Evolutionary conservation across 2,113 vertebrate species (phyloP).

Genomic region (Atractosteus spatula): DNA sequence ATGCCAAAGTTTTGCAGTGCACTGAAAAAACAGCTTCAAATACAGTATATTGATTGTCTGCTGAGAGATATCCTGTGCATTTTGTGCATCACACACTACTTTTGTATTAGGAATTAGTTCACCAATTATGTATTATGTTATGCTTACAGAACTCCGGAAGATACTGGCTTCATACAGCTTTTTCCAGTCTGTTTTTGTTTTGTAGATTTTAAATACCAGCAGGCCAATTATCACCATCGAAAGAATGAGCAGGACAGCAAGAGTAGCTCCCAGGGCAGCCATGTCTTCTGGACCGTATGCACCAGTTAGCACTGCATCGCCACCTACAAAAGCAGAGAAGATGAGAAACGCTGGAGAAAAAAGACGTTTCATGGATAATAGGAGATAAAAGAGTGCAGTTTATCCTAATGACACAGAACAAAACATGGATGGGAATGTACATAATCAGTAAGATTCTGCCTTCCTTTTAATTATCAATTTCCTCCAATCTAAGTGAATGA

Average conservation of each 20-base stretch:
- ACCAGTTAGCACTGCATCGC: slow-evolving; percentile 51
- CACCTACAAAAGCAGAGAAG: slow-evolving; percentile 23
- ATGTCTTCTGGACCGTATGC: slow-evolving; percentile 70
- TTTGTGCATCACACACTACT: no score
- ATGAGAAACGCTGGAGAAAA: background rate
- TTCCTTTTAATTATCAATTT: no score
- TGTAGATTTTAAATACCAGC: slow-evolving; percentile 60
- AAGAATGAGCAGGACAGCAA: slow-evolving; percentile 71
- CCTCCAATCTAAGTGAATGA: no score
- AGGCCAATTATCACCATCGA: slow-evolving; percentile 70
- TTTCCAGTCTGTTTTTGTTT: slow-evolving; percentile 42
- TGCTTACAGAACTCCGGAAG: slow-evolving; percentile 60
- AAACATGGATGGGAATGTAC: no score
- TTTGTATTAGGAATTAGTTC: slow-evolving; percentile 5
- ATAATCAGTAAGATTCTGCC: no score
- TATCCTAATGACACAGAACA: no score
- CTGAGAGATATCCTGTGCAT: no score
- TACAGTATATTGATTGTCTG: no score
- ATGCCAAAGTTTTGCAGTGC: no score
- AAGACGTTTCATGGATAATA: no score
- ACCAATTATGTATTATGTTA: background rate
- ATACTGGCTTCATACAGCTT: slow-evolving; percentile 61
- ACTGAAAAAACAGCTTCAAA: no score
- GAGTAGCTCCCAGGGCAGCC: slow-evolving; percentile 68
- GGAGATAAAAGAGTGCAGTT: no score